Evolutionary conservation across 2,888 invertebrate species (phyloP).

Genomic region (Sacculina carcini): DNA sequence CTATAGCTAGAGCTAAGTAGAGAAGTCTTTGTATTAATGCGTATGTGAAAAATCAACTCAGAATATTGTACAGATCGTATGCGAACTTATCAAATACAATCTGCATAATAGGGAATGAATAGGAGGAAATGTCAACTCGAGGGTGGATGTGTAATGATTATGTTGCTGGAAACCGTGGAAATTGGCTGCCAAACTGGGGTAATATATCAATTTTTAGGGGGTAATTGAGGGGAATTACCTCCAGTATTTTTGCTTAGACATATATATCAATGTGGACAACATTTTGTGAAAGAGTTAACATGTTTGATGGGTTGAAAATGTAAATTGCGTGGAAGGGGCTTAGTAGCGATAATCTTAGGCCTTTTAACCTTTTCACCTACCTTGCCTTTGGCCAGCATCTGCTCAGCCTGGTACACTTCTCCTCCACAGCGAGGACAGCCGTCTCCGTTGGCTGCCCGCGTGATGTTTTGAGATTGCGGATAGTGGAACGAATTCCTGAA

Average conservation of each 20-base stretch:
- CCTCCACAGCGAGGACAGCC: slow-evolving; percentile 73
- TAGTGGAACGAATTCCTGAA: slow-evolving; percentile 1
- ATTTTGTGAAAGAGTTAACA: too few species aligned
- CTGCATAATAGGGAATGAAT: too few species aligned
- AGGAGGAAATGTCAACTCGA: too few species aligned
- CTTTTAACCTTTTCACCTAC: slow-evolving; percentile 23
- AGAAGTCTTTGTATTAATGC: too few species aligned
- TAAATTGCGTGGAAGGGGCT: not conserved
- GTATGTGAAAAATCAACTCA: too few species aligned
- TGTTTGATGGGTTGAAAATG: not conserved
- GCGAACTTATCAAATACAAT: too few species aligned
- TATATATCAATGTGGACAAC: not conserved
- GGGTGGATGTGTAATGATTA: too few species aligned
- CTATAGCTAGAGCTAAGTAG: too few species aligned
- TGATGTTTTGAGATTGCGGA: slow-evolving; percentile 9
- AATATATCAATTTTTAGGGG: not conserved
- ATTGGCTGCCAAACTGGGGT: too few species aligned
- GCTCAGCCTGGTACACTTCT: slow-evolving; percentile 67
- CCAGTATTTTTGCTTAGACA: not conserved
- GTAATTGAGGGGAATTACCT: too few species aligned
- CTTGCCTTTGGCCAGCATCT: slow-evolving; percentile 69
- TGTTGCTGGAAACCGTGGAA: too few species aligned
- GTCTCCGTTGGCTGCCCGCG: slow-evolving; percentile 43
- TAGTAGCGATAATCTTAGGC: not conserved
- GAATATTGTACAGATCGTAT: too few species aligned